Evolutionary conservation across 2,797 vertebrate genomes (phyloP).

Genomic region (Melanotaenia nigrans): DNA sequence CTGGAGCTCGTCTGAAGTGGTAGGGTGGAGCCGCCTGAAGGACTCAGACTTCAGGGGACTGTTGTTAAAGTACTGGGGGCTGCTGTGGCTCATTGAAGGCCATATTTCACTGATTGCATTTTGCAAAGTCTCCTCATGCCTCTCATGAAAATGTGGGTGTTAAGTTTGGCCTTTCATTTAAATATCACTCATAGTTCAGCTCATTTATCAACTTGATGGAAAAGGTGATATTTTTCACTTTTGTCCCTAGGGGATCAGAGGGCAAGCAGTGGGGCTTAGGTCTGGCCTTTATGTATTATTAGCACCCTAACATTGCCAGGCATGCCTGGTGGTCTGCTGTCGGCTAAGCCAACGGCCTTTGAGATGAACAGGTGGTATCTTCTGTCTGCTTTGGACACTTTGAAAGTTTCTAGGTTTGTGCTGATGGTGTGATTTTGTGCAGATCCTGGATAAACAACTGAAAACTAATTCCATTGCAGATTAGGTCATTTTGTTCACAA

Average conservation of each 20-base stretch:
- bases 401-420: conserved; percentile 23
- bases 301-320: conserved; percentile 57
- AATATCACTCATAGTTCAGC: no score
- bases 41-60: conserved; percentile 34
- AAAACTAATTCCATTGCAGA: neutral
- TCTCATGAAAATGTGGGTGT: neutral
- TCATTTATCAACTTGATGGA: neutral
- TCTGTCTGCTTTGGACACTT: conserved; percentile 25
- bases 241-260: conserved; percentile 31
- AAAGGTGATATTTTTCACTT: conserved; percentile 1
- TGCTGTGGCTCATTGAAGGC: neutral
- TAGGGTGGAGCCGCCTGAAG: conserved; percentile 76
- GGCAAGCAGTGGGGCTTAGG: conserved; percentile 36
- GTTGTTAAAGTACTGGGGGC: conserved; percentile 17
- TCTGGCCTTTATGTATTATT: conserved; percentile 70
- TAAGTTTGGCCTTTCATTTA: neutral
- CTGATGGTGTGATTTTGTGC: conserved; percentile 28
- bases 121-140: conserved; percentile 5
- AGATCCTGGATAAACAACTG: neutral
- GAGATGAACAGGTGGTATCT: conserved; percentile 72
- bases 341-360: conserved; percentile 47
- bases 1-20: conserved; percentile 60
- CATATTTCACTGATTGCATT: conserved; percentile 1
- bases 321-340: conserved; percentile 72
- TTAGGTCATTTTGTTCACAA: neutral